A percentile compares a stretch with the other conserved stretches of the same genome.
These are phyloP conservation scores for Nipponacmea schrenckii DNA, from an alignment of 2,888 invertebrate species.

Conservation along the genomic window DNA sequence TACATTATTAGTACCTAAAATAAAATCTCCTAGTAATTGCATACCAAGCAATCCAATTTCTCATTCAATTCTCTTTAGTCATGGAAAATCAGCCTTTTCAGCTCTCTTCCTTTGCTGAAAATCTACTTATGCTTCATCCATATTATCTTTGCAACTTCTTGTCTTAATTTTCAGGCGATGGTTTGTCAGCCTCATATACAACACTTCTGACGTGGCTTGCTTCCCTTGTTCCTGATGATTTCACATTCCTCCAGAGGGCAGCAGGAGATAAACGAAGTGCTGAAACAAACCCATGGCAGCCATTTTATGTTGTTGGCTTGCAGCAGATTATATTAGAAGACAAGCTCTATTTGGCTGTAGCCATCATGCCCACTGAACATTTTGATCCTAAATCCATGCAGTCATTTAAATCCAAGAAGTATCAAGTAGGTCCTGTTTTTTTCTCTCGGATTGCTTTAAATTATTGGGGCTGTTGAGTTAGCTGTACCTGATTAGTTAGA, in stretches of 20 bases:
- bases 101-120: too few relatives aligned
- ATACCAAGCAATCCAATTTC: too few relatives aligned
- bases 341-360: conserved; percentile 54
- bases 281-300: conserved; percentile 24
- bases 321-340: conserved; percentile 60
- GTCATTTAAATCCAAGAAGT: conserved; percentile 44
- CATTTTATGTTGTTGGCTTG: conserved; percentile 60
- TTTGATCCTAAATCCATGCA: conserved; percentile 43
- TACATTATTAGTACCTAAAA: too few relatives aligned
- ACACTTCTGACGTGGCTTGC: conserved; percentile 61
- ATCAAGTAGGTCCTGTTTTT: conserved; percentile 46
- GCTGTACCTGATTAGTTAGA: too few relatives aligned
- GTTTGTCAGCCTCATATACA: conserved; percentile 58
- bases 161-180: conserved; percentile 40
- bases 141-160: too few relatives aligned
- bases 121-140: background rate
- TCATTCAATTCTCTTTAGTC: too few relatives aligned
- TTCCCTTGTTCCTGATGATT: conserved; percentile 57
- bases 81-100: too few relatives aligned
- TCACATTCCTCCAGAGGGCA: conserved; percentile 41
- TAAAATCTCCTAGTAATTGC: background rate
- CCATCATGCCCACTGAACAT: conserved; percentile 51
- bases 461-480: too few relatives aligned
- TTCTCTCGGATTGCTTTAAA: too few relatives aligned
- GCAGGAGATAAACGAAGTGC: conserved; percentile 10